Conservation (phyloP, 2,113 vertebrate species). For the Dendropsophus ebraccatus region DNA sequence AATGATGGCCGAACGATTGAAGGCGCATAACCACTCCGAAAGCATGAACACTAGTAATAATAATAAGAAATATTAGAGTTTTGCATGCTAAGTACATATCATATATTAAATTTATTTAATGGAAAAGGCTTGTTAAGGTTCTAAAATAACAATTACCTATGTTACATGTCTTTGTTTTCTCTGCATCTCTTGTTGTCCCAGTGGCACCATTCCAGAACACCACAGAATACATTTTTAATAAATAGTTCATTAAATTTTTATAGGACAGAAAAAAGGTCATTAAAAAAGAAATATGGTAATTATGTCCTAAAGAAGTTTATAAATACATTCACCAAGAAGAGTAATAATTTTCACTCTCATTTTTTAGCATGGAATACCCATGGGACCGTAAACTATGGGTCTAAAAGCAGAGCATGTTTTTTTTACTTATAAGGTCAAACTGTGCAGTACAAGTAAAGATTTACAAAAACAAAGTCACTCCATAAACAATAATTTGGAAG, state of each 20-base stretch:
- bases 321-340: not conserved
- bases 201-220: conserved; percentile 3
- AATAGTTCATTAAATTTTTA: conserved; percentile 41
- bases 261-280: not conserved
- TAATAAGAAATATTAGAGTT: too few relatives aligned
- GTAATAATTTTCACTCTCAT: not conserved
- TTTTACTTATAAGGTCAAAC: not conserved
- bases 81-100: too few relatives aligned
- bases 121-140: not conserved
- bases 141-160: not conserved
- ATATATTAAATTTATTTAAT: not conserved
- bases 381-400: conserved; percentile 6
- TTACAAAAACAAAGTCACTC: too few relatives aligned
- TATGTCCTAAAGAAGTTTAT: conserved; percentile 24
- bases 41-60: too few relatives aligned
- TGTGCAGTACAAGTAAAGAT: not conserved
- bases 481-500: too few relatives aligned
- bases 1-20: too few relatives aligned
- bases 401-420: not conserved
- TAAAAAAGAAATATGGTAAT: conserved; percentile 38
- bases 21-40: too few relatives aligned
- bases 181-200: conserved; percentile 6
- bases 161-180: not conserved
- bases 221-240: conserved; percentile 37
- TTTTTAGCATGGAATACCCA: not conserved